These are phyloP conservation scores for Andrena trimmerana DNA, from an alignment of 2,888 invertebrate genomes.

Conservation along the genomic window DNA sequence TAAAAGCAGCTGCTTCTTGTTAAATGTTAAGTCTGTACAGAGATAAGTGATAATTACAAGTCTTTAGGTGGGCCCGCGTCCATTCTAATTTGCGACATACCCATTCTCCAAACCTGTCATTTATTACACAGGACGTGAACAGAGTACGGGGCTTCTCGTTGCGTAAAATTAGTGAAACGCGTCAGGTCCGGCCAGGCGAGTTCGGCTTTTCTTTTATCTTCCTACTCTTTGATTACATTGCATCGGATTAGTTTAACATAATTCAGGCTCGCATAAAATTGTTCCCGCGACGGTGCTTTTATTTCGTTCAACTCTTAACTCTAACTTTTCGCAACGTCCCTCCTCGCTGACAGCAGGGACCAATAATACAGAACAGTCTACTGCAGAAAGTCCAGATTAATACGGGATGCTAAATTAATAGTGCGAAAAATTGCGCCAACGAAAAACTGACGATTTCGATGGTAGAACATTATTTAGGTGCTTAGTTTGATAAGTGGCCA, in stretches of 20 bases:
- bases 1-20: constrained; percentile 1
- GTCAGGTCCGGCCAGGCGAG: constrained; percentile 18
- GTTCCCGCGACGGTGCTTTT: background rate
- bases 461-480: too few relatives aligned
- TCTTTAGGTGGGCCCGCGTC: constrained; percentile 27
- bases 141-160: constrained; percentile 6
- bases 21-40: background rate
- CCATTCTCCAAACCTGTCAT: constrained; percentile 19
- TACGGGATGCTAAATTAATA: too few relatives aligned
- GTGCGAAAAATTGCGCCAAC: too few relatives aligned
- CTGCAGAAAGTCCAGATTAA: background rate
- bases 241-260: constrained; percentile 35
- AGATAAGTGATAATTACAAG: constrained; percentile 46
- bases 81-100: constrained; percentile 51
- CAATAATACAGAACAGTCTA: background rate
- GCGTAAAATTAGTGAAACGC: constrained; percentile 51
- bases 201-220: constrained; percentile 33
- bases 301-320: background rate
- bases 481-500: too few relatives aligned
- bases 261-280: constrained; percentile 31
- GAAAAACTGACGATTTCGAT: too few relatives aligned
- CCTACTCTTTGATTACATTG: constrained; percentile 30
- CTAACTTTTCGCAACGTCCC: background rate
- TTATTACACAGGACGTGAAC: constrained; percentile 38
- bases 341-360: background rate